Percentiles rank a stretch among this genome's conserved stretches.
Conservation (phyloP, 2,113 vertebrate genomes). For the Calyptommatus sinebrachiatus region DNA sequence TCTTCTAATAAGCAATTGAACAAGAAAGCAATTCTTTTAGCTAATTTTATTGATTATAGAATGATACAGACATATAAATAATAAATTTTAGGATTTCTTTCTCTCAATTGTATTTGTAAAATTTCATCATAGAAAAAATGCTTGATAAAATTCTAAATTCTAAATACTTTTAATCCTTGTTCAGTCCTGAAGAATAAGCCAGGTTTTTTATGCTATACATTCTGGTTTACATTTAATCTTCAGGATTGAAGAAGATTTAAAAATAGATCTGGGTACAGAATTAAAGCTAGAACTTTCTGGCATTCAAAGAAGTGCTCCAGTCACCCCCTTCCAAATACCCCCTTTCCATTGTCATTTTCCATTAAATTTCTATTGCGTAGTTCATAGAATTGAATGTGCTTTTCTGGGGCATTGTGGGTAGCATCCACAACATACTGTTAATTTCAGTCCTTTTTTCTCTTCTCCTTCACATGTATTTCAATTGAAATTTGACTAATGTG, state of each 20-base stretch:
- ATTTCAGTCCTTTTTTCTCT: no score
- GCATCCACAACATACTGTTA: no score
- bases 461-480: no score
- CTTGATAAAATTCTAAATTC: not conserved
- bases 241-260: not conserved
- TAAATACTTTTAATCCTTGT: not conserved
- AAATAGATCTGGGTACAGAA: no score
- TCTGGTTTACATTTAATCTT: not conserved
- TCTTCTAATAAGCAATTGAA: not conserved
- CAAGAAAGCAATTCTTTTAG: not conserved
- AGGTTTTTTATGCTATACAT: not conserved
- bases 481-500: no score
- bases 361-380: not conserved
- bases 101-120: not conserved
- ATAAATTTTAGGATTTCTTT: not conserved
- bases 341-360: no score
- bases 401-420: no score
- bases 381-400: not conserved
- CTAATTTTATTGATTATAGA: no score
- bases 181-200: not conserved
- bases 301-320: no score
- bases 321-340: no score
- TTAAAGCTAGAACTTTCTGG: not conserved
- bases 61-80: no score
- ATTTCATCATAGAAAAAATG: not conserved